Evolutionary conservation across 2,113 vertebrate species (phyloP), one percentile per base, ranked within the genome.

Genomic region (Coptodon rendalli): DNA sequence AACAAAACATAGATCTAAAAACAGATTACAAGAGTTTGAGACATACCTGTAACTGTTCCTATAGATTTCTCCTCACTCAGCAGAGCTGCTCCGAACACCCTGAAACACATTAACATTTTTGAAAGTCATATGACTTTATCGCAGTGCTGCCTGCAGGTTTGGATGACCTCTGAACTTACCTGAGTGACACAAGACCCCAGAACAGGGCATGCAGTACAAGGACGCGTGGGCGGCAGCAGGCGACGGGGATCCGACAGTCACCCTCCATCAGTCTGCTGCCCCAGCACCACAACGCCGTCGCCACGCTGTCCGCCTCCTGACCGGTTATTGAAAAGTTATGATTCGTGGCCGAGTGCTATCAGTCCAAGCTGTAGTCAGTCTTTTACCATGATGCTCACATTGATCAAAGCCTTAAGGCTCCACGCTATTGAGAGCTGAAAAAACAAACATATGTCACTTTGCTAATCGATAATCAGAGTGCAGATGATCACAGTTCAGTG

Each of bases 161-260:
- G 71, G 24, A 5, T 50, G 71, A 31, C 45, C 71, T 78, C 43
- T 52, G 24, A 87, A 87, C 92, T 84, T 4, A 95, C 94, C 94
- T 90, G 54, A 94, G 91, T 2, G 94, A 93, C 10, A 95, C 94
- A 1, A 95, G 88, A 13, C 90, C 90, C 94, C 94, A 95, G 85
- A 95, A 95, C 7, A 95, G 83, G 5, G 92, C 94, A 38, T 95
- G 94, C 12, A 95, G 80, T 36, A 93, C 27, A 2, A 95, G 92
- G 4, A 93, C 82, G 16, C 94, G 78, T 2, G 94, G 94, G 27
- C 94, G 93, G 80, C 94, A 95, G 16, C 94, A 95, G 2, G 90
- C 89, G 81, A 94, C 81, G 0, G 94, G 94, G 89, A 94, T 88
- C 78, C 94, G 92, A 45, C 94, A 94, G 34, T 91, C 85, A 6